phyloP scores from a whole-genome alignment of 1,140 invertebrate species.

The Drosophila parvula region DNA sequence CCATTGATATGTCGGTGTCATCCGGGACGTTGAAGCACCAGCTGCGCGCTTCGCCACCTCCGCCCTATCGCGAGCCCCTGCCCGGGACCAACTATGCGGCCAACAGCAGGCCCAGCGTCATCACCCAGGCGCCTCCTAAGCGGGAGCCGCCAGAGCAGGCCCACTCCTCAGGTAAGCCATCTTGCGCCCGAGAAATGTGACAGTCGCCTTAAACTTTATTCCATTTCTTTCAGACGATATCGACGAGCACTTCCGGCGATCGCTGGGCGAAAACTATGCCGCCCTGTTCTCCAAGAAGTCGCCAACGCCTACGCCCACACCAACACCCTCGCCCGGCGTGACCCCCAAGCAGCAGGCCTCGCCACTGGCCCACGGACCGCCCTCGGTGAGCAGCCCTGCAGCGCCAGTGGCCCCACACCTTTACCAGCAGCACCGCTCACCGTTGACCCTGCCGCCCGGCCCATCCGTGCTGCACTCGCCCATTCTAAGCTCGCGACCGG shows the following conservation, averaged over 20 bases:
- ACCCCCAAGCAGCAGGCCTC: conserved; percentile 67
- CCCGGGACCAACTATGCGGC: conserved; percentile 71
- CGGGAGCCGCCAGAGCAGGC: conserved; percentile 57
- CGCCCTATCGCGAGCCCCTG: conserved; percentile 80
- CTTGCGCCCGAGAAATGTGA: no score
- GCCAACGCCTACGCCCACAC: conserved; percentile 75
- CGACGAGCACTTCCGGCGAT: conserved; percentile 97
- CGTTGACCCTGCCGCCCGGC: conserved; percentile 42
- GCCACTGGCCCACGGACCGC: conserved; percentile 42
- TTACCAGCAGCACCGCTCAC: conserved; percentile 63
- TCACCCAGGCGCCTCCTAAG: conserved; percentile 84
- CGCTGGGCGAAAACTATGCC: conserved; percentile 94
- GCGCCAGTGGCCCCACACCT: conserved; percentile 33
- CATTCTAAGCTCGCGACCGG: conserved; percentile 82
- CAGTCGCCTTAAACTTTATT: no score
- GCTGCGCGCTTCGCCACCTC: conserved; percentile 74
- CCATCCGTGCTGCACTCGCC: conserved; percentile 57
- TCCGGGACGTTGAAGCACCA: conserved; percentile 67
- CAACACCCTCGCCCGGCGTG: conserved; percentile 71
- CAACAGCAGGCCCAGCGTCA: conserved; percentile 81
- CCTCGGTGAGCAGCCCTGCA: conserved; percentile 8
- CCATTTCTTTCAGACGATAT: conserved; percentile 84
- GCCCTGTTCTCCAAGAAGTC: conserved; percentile 89
- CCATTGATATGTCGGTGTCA: conserved; percentile 84
- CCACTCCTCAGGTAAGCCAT: conserved; percentile 59